Percentiles rank a stretch among this genome's conserved stretches.
These are phyloP conservation scores for Allolobophora icterica DNA, from an alignment of 2,888 invertebrate genomes.

Conservation along the genomic window DNA sequence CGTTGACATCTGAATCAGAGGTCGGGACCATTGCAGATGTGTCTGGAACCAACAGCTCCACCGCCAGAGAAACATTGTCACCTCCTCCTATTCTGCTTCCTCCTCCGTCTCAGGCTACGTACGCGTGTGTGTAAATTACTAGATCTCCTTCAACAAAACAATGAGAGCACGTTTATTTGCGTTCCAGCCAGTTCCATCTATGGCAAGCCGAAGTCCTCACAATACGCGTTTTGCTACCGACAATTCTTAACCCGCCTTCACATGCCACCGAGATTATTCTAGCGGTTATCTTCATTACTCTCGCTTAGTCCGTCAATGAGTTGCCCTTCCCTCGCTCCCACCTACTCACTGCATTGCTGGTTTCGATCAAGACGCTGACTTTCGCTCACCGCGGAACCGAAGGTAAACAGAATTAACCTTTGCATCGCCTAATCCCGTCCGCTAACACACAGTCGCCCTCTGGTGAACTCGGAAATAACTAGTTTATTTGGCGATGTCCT, in stretches of 20 bases:
- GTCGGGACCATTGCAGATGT: conserved; percentile 1
- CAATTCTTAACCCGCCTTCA: not conserved
- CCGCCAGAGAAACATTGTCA: not conserved
- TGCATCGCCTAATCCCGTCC: not conserved
- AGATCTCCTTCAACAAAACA: not conserved
- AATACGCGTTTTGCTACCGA: not conserved
- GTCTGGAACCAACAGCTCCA: not conserved
- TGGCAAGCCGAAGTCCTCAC: conserved; percentile 17
- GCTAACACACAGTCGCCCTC: not conserved
- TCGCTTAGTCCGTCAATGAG: not conserved
- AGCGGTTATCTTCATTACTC: not conserved
- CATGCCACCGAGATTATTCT: not conserved
- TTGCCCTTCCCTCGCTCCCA: no score
- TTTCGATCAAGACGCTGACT: not conserved
- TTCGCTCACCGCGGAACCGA: not conserved
- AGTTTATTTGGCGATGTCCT: not conserved
- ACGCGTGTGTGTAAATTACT: no score
- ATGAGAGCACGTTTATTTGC: not conserved
- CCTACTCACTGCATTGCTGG: not conserved
- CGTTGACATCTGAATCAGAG: not conserved
- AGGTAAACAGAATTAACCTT: not conserved
- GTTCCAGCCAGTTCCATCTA: not conserved
- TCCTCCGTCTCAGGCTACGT: not conserved
- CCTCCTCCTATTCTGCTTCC: not conserved
- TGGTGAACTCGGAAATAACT: not conserved